phyloP scores from a whole-genome alignment of 2,797 vertebrate species.

The Peromyscus melanophrys region DNA sequence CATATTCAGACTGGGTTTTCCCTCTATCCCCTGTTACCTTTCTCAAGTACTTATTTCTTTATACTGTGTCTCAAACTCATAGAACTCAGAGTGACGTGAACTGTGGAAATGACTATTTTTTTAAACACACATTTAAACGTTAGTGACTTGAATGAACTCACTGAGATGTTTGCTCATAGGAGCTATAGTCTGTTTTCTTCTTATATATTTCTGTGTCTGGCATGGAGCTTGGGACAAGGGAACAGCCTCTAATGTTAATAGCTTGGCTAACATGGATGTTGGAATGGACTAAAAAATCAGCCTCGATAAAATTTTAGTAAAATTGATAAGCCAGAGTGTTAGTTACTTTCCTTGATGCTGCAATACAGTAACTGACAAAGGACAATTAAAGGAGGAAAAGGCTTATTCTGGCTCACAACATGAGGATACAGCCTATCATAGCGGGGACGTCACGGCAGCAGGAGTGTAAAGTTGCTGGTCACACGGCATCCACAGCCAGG shows the following conservation, averaged over 20 bases:
- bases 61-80: not conserved
- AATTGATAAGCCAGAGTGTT: not conserved
- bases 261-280: not conserved
- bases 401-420: not conserved
- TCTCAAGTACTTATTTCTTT: not conserved
- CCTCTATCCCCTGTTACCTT: not conserved
- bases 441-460: not conserved
- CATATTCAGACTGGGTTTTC: not conserved
- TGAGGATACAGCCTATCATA: not conserved
- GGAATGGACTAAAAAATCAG: not conserved
- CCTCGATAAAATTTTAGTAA: not conserved
- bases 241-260: not conserved
- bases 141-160: not conserved
- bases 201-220: not conserved
- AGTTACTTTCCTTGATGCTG: not conserved
- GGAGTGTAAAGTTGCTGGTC: not conserved
- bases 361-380: not conserved
- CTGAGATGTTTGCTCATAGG: not conserved
- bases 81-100: not conserved
- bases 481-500: not conserved
- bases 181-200: not conserved
- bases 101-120: not conserved
- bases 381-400: not conserved
- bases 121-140: not conserved
- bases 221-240: not conserved